These are phyloP conservation scores for Spilarctia lutea DNA, from an alignment of 2,888 invertebrate genomes.

Conservation along the genomic window DNA sequence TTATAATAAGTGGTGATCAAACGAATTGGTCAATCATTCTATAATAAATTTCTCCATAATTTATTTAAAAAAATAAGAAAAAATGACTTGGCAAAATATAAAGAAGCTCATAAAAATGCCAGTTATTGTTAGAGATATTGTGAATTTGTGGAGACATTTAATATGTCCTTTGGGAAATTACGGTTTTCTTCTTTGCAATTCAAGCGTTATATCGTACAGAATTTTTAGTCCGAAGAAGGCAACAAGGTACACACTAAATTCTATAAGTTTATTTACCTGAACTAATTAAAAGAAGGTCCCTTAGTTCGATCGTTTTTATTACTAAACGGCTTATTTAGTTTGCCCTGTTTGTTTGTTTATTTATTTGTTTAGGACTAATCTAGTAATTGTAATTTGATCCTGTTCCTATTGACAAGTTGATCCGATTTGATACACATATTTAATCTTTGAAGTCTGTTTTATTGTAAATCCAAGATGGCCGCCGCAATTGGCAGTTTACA, in stretches of 20 bases:
- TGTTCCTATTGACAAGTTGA: too few species aligned
- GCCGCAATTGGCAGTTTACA: too few species aligned
- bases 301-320: too few species aligned
- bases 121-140: conserved; percentile 20
- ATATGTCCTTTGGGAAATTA: conserved; percentile 40
- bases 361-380: too few species aligned
- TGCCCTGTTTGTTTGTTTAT: too few species aligned
- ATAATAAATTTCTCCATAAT: neutral
- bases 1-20: neutral
- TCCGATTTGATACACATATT: too few species aligned
- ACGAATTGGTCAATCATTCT: neutral
- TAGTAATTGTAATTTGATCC: too few species aligned
- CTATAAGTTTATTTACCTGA: neutral
- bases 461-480: too few species aligned
- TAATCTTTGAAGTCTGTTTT: too few species aligned
- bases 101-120: conserved; percentile 10
- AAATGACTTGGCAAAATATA: neutral
- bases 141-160: conserved; percentile 22
- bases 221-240: conserved; percentile 3
- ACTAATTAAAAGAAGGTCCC: neutral
- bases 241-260: neutral
- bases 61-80: neutral
- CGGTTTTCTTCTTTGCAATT: conserved; percentile 10
- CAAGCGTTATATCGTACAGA: conserved; percentile 18
- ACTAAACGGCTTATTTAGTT: too few species aligned